phyloP scores from a whole-genome alignment of 2,113 vertebrate species.

The Callopanchax toddi region DNA sequence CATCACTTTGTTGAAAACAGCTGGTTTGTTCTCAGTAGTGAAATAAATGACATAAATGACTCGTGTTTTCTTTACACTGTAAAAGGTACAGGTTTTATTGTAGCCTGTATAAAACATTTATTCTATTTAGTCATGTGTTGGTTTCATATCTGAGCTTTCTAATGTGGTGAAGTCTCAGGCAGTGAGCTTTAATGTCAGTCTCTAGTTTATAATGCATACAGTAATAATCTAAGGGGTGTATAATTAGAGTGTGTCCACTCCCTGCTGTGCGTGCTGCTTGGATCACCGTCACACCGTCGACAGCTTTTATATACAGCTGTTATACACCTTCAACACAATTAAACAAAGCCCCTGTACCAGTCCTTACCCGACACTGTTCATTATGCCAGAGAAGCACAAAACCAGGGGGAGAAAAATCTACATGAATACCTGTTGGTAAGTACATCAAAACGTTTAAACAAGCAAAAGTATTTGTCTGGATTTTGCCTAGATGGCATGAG shows the following conservation, averaged over 20 bases:
- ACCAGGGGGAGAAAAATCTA: background rate
- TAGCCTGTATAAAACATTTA: too few relatives aligned
- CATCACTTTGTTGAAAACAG: too few relatives aligned
- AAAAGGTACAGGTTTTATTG: too few relatives aligned
- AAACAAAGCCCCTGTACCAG: conserved; percentile 46
- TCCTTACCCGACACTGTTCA: conserved; percentile 20
- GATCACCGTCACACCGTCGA: conserved; percentile 49
- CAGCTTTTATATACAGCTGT: conserved; percentile 38
- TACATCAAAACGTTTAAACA: too few relatives aligned
- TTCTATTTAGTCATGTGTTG: too few relatives aligned
- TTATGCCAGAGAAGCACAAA: conserved; percentile 7
- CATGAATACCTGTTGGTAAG: background rate
- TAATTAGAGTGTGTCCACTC: conserved; percentile 51
- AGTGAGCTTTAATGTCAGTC: conserved; percentile 15
- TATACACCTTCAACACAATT: conserved; percentile 66
- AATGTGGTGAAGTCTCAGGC: background rate
- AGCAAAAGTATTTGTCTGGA: too few relatives aligned
- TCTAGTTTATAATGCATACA: conserved; percentile 1
- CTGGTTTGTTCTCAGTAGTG: too few relatives aligned
- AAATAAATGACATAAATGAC: too few relatives aligned
- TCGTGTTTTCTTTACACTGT: too few relatives aligned
- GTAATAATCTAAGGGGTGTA: conserved; percentile 38
- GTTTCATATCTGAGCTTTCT: too few relatives aligned
- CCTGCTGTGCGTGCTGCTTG: conserved; percentile 33
- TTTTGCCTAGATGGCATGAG: too few relatives aligned